Conservation (phyloP, 2,113 vertebrate genomes). For the Mirza zaza region DNA sequence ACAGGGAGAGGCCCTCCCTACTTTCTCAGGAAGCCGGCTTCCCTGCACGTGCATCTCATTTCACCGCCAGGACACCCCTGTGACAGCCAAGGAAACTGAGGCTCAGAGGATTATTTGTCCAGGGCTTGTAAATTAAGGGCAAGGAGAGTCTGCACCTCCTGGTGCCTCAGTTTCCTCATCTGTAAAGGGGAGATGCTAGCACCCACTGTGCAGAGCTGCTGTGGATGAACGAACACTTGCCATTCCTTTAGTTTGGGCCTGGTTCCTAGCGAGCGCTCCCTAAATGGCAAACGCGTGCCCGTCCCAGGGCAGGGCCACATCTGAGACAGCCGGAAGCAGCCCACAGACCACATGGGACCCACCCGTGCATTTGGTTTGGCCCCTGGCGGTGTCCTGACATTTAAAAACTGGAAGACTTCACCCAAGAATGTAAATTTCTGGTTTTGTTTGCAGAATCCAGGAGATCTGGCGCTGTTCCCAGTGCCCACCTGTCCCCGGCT, state of each 20-base stretch:
- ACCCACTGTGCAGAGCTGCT: not conserved
- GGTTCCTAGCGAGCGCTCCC: accelerated
- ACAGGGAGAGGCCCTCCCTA: too few species aligned
- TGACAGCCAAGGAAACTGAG: not conserved
- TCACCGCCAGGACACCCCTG: not conserved
- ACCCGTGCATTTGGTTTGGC: not conserved
- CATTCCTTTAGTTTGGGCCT: not conserved
- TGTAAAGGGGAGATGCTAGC: not conserved
- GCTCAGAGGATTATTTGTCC: too few species aligned
- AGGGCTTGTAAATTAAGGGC: too few species aligned
- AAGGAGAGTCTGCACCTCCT: not conserved
- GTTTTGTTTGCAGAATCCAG: not conserved
- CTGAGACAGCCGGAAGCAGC: not conserved
- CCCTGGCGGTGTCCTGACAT: not conserved
- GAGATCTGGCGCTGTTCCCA: not conserved
- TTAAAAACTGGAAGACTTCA: not conserved
- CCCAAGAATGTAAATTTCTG: not conserved
- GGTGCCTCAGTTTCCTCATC: not conserved
- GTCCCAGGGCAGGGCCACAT: not conserved
- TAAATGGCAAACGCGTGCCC: accelerated
- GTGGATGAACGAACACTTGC: not conserved
- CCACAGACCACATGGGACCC: accelerated
- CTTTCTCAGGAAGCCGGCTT: too few species aligned
- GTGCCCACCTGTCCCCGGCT: accelerated
- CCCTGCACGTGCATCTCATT: not conserved